phyloP scores from a whole-genome alignment of 2,888 invertebrate species.

The Drosophila histrio region DNA sequence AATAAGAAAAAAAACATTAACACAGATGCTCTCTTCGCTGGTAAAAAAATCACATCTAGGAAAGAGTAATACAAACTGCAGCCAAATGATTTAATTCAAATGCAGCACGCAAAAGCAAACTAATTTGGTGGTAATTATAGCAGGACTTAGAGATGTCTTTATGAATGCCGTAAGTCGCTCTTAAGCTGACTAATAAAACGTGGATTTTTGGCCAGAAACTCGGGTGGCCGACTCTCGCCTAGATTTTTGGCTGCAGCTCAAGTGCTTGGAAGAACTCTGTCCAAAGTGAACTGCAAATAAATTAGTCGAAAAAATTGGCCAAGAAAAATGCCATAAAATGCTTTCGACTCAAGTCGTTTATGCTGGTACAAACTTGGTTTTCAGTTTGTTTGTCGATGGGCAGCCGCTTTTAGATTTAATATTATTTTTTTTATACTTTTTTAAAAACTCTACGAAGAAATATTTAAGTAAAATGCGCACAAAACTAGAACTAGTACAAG shows the following conservation, averaged over 20 bases:
- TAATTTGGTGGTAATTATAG: conserved; percentile 63
- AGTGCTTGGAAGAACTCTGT: conserved; percentile 44
- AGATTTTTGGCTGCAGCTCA: conserved; percentile 15
- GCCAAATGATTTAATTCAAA: conserved; percentile 60
- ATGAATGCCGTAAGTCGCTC: conserved; percentile 45
- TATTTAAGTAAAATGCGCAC: neutral
- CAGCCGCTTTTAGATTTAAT: too few relatives aligned
- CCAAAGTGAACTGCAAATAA: conserved; percentile 69
- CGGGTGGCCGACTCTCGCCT: conserved; percentile 1
- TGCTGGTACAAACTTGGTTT: conserved; percentile 28
- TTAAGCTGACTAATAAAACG: conserved; percentile 45
- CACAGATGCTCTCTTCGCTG: neutral
- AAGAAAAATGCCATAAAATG: conserved; percentile 51
- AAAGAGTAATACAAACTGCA: conserved; percentile 15
- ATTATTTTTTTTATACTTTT: too few relatives aligned
- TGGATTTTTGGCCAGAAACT: conserved; percentile 20
- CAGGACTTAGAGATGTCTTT: conserved; percentile 39
- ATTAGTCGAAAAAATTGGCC: conserved; percentile 51
- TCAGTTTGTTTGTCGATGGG: conserved; percentile 10
- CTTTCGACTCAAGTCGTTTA: conserved; percentile 46
- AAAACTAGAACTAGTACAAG: neutral
- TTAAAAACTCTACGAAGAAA: too few relatives aligned
- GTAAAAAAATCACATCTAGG: conserved; percentile 24
- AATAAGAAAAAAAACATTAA: conserved; percentile 19
- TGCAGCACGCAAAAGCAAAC: conserved; percentile 47